Evolutionary conservation across 2,797 vertebrate species (phyloP), one percentile per base, ranked within the genome.

Genomic region (Triplophysa yarkandensis): DNA sequence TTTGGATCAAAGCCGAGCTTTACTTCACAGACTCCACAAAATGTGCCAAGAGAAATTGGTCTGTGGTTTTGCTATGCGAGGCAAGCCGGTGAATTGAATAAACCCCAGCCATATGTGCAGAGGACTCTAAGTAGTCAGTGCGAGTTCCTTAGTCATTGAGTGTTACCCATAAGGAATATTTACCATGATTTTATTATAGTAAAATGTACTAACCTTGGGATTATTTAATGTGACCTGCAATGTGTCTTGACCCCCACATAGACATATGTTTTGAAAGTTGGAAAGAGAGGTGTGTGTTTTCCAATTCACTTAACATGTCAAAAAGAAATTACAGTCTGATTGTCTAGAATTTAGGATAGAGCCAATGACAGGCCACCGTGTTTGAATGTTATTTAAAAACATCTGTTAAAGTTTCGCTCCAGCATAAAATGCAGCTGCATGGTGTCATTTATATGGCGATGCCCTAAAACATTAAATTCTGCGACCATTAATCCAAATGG

Each of bases 1-100:
- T 43, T 62, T 77, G 76, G 63, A 67, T 71, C 54, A 67, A 68
- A 67, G 63, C 55, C 69, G 72, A 55, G 69, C 57, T 68, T 54
- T 52, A 25, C 69, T 62, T 67, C 44, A 41, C 23, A 66, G 44
- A 62, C 54, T 60, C 48, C 62, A 72, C 62, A 25, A 60, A 52
- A 66, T 34, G 25, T 67, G 55, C 44, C 23, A 61, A 52, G 14
- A 52, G 17, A 72, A 72, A 66, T 32, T 52, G 48, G 27, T 44
- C 16, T 27, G 36, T 44, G 68, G 14, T 54, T 72, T 60, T 34
- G 7, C 60, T 52, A 46, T 65, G 69, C 76, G 67, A 66, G 43
- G 62, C 30, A 60, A 72, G 69, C 69, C 58, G 23, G 43, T 39
- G 39, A n/a, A 39, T 61, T 66, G 16, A 52, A 27, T 72, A 55